A percentile compares a stretch with the other conserved stretches of the same genome.
These are phyloP conservation scores for Neocrepidodera transversa DNA, from an alignment of 2,888 invertebrate species.

Conservation along the genomic window DNA sequence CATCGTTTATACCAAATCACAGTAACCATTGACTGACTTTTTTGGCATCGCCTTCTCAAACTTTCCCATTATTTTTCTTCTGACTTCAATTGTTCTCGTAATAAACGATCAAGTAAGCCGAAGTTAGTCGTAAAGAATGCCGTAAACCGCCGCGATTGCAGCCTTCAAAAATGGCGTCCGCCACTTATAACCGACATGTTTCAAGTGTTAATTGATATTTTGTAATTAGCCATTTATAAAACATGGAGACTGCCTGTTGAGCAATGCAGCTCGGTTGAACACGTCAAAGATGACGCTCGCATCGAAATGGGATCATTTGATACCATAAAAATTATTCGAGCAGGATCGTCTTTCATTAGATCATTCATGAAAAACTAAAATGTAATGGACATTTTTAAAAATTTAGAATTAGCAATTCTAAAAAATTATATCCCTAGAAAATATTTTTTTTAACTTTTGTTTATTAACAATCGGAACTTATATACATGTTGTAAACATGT, in stretches of 20 bases:
- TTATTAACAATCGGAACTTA: too few species aligned
- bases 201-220: conserved; percentile 43
- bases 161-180: conserved; percentile 41
- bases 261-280: conserved; percentile 32
- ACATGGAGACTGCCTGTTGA: conserved; percentile 21
- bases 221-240: conserved; percentile 40
- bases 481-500: too few species aligned
- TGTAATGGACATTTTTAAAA: too few species aligned
- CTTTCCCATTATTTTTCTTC: conserved; percentile 25
- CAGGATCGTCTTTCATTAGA: conserved; percentile 26
- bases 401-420: too few species aligned
- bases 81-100: conserved; percentile 27
- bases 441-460: too few species aligned
- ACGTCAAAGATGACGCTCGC: conserved; percentile 33
- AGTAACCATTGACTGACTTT: conserved; percentile 26
- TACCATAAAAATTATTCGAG: conserved; percentile 24
- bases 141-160: conserved; percentile 37
- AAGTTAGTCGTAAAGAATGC: conserved; percentile 37
- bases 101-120: conserved; percentile 27
- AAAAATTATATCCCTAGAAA: too few species aligned
- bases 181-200: conserved; percentile 40
- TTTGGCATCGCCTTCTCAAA: conserved; percentile 20
- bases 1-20: conserved; percentile 18
- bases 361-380: too few species aligned
- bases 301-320: conserved; percentile 37